These are phyloP conservation scores for Eristalis arbustorum DNA, from an alignment of 2,888 invertebrate genomes.

Conservation along the genomic window DNA sequence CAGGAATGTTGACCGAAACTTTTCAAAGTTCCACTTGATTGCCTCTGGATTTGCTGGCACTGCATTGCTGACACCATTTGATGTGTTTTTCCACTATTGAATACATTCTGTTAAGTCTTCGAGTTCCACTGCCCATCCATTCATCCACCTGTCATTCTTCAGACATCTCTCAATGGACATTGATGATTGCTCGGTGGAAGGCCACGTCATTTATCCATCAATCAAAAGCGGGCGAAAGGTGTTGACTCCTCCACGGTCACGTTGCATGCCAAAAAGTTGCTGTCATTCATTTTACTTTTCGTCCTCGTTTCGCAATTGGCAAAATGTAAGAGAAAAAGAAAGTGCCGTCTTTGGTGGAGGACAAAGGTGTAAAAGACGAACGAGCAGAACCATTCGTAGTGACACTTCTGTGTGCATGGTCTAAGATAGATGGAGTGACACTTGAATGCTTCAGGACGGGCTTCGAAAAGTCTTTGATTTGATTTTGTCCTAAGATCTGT, in stretches of 20 bases:
- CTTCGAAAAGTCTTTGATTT: slow-evolving; percentile 45
- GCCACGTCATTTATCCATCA: slow-evolving; percentile 55
- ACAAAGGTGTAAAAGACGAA: slow-evolving; percentile 59
- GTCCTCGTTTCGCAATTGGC: not conserved
- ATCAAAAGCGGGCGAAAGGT: slow-evolving; percentile 46
- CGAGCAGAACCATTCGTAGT: slow-evolving; percentile 32
- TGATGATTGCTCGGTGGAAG: slow-evolving; percentile 43
- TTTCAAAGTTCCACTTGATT: slow-evolving; percentile 1
- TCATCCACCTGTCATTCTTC: slow-evolving; percentile 28
- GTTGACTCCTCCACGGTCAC: slow-evolving; percentile 19
- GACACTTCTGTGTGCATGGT: slow-evolving; percentile 45
- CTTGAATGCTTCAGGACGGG: slow-evolving; percentile 52
- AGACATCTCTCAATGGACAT: slow-evolving; percentile 30
- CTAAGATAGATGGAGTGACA: slow-evolving; percentile 55
- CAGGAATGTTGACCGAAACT: not conserved
- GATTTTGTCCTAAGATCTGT: slow-evolving; percentile 26
- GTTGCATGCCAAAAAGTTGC: slow-evolving; percentile 48
- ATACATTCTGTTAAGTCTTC: slow-evolving; percentile 12
- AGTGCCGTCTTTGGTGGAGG: slow-evolving; percentile 17
- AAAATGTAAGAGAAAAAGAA: slow-evolving; percentile 27
- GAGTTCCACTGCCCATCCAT: slow-evolving; percentile 34
- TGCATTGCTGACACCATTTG: not conserved
- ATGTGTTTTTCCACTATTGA: not conserved
- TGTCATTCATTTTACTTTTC: slow-evolving; percentile 52
- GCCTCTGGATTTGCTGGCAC: not conserved